phyloP scores from a whole-genome alignment of 2,797 vertebrate genomes.

The Anguilla anguilla region DNA sequence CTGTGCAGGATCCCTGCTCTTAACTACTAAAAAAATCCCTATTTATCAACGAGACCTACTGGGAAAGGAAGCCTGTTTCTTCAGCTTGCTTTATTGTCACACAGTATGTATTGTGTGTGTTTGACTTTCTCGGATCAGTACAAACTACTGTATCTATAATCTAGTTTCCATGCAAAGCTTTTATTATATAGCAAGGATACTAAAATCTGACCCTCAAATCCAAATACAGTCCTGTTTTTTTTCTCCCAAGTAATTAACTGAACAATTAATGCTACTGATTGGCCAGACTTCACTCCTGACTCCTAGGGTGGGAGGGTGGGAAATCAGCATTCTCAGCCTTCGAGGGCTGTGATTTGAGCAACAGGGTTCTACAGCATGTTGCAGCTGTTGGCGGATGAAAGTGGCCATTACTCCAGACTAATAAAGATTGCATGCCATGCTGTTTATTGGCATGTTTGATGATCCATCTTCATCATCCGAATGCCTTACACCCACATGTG shows the following conservation, averaged over 20 bases:
- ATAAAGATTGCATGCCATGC: conserved; percentile 45
- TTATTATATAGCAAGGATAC: conserved; percentile 11
- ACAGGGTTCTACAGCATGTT: conserved; percentile 33
- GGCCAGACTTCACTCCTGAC: not conserved
- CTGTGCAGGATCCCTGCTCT: not conserved
- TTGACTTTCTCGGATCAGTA: not conserved
- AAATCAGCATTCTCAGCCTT: too few relatives aligned
- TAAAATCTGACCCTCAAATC: too few relatives aligned
- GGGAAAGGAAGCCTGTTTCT: not conserved
- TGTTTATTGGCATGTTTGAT: conserved; percentile 54
- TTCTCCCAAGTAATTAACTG: too few relatives aligned
- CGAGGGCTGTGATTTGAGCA: too few relatives aligned
- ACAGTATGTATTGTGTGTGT: not conserved
- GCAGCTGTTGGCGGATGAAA: conserved; percentile 49
- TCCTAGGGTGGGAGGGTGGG: too few relatives aligned
- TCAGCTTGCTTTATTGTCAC: not conserved
- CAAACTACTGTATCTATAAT: not conserved
- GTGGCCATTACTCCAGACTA: conserved; percentile 41
- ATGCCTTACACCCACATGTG: conserved; percentile 21
- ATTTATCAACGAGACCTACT: not conserved
- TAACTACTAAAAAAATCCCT: not conserved
- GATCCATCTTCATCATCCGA: conserved; percentile 48
- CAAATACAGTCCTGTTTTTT: too few relatives aligned
- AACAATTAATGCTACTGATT: not conserved
- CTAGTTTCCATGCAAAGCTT: not conserved